A percentile compares a stretch with the other conserved stretches of the same genome.
Conservation (phyloP, 2,113 vertebrate species). For the Lates calcarifer region DNA sequence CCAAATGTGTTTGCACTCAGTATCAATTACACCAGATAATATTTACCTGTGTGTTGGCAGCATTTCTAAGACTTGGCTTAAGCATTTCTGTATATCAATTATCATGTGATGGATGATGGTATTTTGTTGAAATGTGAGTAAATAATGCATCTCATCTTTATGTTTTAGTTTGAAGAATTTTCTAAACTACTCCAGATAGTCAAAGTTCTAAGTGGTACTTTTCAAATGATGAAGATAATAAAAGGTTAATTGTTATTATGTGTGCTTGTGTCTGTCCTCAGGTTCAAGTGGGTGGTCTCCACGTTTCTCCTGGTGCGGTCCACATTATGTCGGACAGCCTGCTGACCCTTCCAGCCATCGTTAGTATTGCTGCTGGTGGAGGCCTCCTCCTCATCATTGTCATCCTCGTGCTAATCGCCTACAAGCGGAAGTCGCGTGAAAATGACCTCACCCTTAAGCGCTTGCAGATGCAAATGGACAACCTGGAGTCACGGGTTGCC, state of each 20-base stretch:
- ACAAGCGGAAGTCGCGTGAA: constrained; percentile 97
- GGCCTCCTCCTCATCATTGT: constrained; percentile 97
- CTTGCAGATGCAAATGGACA: constrained; percentile 99
- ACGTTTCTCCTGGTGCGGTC: constrained; percentile 93
- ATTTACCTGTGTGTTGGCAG: constrained; percentile 24
- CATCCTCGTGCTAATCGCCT: constrained; percentile 98
- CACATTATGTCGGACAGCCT: constrained; percentile 95
- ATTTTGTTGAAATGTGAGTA: background rate
- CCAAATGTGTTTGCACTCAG: constrained; percentile 27
- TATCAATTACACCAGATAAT: constrained; percentile 31
- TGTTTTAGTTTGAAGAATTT: background rate
- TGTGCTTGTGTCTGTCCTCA: constrained; percentile 62
- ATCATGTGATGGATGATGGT: background rate
- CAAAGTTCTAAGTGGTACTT: no score
- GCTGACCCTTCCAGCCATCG: constrained; percentile 94
- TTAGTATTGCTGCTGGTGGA: constrained; percentile 96
- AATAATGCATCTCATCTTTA: background rate
- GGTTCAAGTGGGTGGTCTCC: constrained; percentile 95
- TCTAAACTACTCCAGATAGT: background rate
- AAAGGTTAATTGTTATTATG: background rate
- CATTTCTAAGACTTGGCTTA: background rate
- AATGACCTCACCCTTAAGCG: constrained; percentile 98
- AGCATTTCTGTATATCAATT: background rate
- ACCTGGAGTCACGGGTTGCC: constrained; percentile 96
- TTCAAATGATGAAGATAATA: no score